phyloP scores from a whole-genome alignment of 2,797 vertebrate genomes.

The Onychomys leucogaster region DNA sequence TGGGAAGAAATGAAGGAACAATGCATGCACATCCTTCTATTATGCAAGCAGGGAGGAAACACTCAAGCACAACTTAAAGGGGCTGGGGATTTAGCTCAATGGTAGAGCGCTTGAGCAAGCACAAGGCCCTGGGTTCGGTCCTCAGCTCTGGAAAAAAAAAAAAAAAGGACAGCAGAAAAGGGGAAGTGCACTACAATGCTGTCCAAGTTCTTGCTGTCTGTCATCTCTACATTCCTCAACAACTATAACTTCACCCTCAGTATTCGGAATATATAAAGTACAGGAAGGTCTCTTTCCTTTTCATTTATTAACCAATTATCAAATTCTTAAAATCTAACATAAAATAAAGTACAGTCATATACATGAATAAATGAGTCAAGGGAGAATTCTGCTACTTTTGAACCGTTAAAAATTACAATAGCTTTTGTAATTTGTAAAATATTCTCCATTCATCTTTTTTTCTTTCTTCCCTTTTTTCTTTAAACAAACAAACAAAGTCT shows the following conservation, averaged over 20 bases:
- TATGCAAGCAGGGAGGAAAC: background rate
- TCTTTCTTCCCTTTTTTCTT: background rate
- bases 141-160: no score
- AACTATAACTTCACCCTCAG: background rate
- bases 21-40: background rate
- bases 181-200: no score
- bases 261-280: background rate
- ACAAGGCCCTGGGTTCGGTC: no score
- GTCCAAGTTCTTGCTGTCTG: background rate
- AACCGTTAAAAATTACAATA: background rate
- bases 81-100: no score
- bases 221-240: background rate
- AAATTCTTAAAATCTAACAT: background rate
- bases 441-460: background rate
- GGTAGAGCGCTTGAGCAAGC: no score
- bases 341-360: conserved; percentile 19
- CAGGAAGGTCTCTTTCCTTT: background rate
- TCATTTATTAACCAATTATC: background rate
- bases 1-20: background rate
- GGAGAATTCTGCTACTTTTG: background rate
- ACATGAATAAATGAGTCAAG: background rate
- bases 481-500: background rate
- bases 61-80: background rate
- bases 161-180: background rate
- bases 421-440: background rate